phyloP scores from a whole-genome alignment of 2,113 vertebrate species.

The Tragelaphus buxtoni region DNA sequence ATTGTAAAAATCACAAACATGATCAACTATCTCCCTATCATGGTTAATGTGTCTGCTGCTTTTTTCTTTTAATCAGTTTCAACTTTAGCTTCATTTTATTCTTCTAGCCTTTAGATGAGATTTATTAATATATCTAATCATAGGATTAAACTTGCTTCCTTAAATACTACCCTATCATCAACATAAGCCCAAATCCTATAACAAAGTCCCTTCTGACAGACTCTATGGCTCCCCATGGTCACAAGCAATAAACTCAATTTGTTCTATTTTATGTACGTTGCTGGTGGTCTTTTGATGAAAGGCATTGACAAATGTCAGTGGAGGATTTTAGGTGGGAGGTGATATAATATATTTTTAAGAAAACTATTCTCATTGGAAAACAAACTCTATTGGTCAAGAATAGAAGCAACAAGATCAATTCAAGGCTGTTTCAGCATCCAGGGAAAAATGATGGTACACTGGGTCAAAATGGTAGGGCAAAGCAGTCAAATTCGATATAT shows the following conservation, averaged over 20 bases:
- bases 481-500: not conserved
- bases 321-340: not conserved
- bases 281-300: not conserved
- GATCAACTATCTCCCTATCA: not conserved
- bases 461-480: not conserved
- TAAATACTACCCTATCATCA: not conserved
- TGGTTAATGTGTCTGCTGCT: not conserved
- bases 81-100: not conserved
- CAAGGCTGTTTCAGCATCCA: not conserved
- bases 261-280: not conserved
- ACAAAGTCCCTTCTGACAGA: not conserved
- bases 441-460: not conserved
- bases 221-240: not conserved
- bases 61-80: not conserved
- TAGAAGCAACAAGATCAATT: not conserved
- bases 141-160: not conserved
- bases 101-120: not conserved
- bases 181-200: not conserved
- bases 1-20: not conserved
- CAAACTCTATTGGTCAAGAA: not conserved
- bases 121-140: not conserved
- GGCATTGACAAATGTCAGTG: not conserved
- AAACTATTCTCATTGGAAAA: not conserved
- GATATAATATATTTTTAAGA: not conserved
- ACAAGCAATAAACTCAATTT: not conserved